Percentiles rank a stretch among this genome's conserved stretches.
Evolutionary conservation across 2,113 vertebrate genomes (phyloP).

Genomic region (Pterophyllum scalare): DNA sequence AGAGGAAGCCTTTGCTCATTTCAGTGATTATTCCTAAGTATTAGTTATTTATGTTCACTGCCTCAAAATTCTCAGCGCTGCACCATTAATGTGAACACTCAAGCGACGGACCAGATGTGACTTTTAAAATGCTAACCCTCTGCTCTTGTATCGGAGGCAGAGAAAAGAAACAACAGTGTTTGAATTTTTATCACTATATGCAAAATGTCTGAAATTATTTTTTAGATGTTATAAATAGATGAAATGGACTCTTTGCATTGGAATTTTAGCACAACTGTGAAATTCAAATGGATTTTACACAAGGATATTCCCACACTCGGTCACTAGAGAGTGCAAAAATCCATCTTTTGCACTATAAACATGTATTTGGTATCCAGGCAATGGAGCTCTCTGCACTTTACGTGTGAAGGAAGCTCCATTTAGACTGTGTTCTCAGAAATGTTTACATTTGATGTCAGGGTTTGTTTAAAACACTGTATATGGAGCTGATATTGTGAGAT

Average conservation of each 20-base stretch:
- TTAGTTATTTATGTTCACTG: slow-evolving; percentile 15
- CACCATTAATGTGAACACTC: slow-evolving; percentile 15
- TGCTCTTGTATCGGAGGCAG: slow-evolving; percentile 19
- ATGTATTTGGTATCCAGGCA: slow-evolving; percentile 10
- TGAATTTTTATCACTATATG: slow-evolving; percentile 49
- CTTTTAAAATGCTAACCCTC: slow-evolving; percentile 21
- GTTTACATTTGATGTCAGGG: slow-evolving; percentile 72
- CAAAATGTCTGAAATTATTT: slow-evolving; percentile 42
- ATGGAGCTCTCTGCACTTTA: slow-evolving; percentile 48
- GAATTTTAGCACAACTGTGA: slow-evolving; percentile 67
- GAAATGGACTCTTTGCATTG: slow-evolving; percentile 38
- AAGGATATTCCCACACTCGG: slow-evolving; percentile 57
- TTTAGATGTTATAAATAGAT: slow-evolving; percentile 21
- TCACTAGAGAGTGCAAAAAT: slow-evolving; percentile 69
- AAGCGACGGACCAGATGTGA: slow-evolving; percentile 19
- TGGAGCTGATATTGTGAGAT: slow-evolving; percentile 51
- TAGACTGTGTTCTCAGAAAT: slow-evolving; percentile 40
- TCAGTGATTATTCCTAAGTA: not conserved
- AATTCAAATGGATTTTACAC: slow-evolving; percentile 39
- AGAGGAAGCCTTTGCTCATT: not conserved
- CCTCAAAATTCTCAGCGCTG: not conserved
- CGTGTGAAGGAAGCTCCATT: slow-evolving; percentile 38
- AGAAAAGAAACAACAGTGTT: slow-evolving; percentile 29
- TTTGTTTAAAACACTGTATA: slow-evolving; percentile 35
- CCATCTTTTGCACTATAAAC: slow-evolving; percentile 49